Percentiles rank a stretch among this genome's conserved stretches.
phyloP scores from a whole-genome alignment of 2,888 invertebrate species.

The Meiosimyza platycephala region DNA sequence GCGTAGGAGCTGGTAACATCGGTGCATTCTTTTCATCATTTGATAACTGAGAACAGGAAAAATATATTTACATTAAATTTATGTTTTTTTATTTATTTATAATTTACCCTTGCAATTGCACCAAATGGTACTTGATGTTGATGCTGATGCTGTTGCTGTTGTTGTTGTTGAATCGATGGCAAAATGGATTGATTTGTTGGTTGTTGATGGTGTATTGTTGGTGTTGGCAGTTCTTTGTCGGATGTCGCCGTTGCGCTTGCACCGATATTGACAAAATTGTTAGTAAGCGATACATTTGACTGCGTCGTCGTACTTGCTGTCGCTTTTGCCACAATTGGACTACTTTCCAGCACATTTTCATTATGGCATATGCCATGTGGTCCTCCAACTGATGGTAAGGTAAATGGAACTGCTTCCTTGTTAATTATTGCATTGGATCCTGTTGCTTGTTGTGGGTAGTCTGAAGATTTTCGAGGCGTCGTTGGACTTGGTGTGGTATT shows the following conservation, averaged over 20 bases:
- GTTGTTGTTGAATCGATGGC: conserved; percentile 23
- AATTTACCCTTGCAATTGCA: no score
- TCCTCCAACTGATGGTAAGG: conserved; percentile 34
- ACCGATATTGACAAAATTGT: conserved; percentile 22
- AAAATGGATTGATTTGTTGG: conserved; percentile 30
- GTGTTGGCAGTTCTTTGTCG: conserved; percentile 35
- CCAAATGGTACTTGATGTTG: not conserved
- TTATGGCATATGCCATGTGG: conserved; percentile 10
- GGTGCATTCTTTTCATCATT: conserved; percentile 27
- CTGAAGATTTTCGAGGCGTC: conserved; percentile 76
- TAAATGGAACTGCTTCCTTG: conserved; percentile 39
- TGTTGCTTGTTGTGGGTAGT: conserved; percentile 70
- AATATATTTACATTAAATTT: no score
- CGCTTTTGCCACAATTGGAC: conserved; percentile 48
- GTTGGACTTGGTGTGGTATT: conserved; percentile 70
- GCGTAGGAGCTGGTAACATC: conserved; percentile 13
- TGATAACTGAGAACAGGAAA: not conserved
- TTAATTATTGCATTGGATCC: conserved; percentile 44
- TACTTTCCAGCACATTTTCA: conserved; percentile 62
- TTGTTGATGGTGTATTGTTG: conserved; percentile 39
- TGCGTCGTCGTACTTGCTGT: conserved; percentile 39
- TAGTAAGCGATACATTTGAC: conserved; percentile 54
- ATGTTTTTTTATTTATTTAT: no score
- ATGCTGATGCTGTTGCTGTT: conserved; percentile 20
- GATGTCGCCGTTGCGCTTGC: conserved; percentile 39